Percentiles rank a stretch among this genome's conserved stretches.
Evolutionary conservation across 2,888 invertebrate species (phyloP).

Genomic region (Acronicta alni): DNA sequence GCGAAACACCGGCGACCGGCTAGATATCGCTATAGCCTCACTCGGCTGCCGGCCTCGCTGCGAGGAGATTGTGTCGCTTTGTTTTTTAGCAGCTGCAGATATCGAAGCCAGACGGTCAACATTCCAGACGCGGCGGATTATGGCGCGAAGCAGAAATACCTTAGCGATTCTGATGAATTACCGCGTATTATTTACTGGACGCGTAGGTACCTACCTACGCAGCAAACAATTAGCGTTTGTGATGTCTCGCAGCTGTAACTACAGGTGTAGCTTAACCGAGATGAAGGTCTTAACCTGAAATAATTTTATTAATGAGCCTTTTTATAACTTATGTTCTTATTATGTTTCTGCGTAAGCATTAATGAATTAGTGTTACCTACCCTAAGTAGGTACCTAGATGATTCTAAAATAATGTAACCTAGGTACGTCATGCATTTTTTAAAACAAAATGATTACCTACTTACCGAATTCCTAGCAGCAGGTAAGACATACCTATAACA

Average conservation of each 20-base stretch:
- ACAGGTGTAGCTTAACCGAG: constrained; percentile 31
- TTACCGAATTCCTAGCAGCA: too few species aligned
- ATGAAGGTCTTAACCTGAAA: constrained; percentile 33
- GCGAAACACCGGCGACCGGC: constrained; percentile 56
- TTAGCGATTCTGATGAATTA: constrained; percentile 83
- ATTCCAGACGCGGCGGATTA: constrained; percentile 82
- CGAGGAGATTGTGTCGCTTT: constrained; percentile 67
- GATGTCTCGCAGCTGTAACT: constrained; percentile 42
- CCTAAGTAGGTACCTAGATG: too few species aligned
- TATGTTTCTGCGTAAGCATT: constrained; percentile 18
- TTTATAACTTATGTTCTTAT: constrained; percentile 25
- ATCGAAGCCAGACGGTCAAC: constrained; percentile 81
- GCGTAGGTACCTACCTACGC: constrained; percentile 44
- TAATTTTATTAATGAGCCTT: constrained; percentile 28
- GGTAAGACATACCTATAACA: neutral
- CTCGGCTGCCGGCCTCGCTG: constrained; percentile 69
- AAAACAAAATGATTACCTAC: too few species aligned
- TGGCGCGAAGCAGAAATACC: constrained; percentile 86
- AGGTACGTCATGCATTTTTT: too few species aligned
- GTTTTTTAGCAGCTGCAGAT: constrained; percentile 68
- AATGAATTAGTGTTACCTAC: constrained; percentile 7
- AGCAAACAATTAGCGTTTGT: constrained; percentile 52
- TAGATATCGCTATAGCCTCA: constrained; percentile 58
- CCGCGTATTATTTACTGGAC: constrained; percentile 75
- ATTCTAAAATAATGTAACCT: too few species aligned